phyloP scores from a whole-genome alignment of 1,140 invertebrate genomes.

The Laupala kohalensis region DNA sequence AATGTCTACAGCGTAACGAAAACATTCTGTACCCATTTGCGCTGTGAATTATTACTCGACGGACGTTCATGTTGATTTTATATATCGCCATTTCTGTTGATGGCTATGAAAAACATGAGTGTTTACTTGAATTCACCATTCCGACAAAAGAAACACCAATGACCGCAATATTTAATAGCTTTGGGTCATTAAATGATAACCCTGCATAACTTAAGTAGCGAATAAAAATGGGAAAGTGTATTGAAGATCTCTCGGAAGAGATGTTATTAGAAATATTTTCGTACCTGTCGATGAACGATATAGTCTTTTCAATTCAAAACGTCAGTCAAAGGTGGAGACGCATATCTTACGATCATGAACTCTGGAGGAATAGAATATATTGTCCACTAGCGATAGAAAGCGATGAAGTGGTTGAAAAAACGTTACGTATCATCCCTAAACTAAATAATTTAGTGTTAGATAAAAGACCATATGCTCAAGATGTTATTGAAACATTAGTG shows the following conservation, averaged over 20 bases:
- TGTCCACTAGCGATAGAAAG: neutral
- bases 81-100: too few relatives aligned
- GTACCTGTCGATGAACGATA: neutral
- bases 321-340: neutral
- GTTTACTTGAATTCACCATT: too few relatives aligned
- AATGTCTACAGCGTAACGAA: too few relatives aligned
- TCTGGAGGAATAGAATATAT: neutral
- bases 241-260: neutral
- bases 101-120: too few relatives aligned
- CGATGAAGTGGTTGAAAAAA: neutral
- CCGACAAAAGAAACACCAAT: too few relatives aligned
- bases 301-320: neutral
- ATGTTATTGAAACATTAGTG: neutral
- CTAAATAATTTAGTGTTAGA: neutral
- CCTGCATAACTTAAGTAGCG: too few relatives aligned
- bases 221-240: neutral
- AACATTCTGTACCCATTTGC: too few relatives aligned
- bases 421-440: neutral
- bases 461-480: neutral
- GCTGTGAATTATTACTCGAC: too few relatives aligned
- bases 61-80: too few relatives aligned
- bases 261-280: neutral
- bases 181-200: too few relatives aligned
- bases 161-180: too few relatives aligned
- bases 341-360: neutral